Evolutionary conservation across 2,113 vertebrate genomes (phyloP), one percentile per base, ranked within the genome.

Genomic region (Mesocricetus auratus): DNA sequence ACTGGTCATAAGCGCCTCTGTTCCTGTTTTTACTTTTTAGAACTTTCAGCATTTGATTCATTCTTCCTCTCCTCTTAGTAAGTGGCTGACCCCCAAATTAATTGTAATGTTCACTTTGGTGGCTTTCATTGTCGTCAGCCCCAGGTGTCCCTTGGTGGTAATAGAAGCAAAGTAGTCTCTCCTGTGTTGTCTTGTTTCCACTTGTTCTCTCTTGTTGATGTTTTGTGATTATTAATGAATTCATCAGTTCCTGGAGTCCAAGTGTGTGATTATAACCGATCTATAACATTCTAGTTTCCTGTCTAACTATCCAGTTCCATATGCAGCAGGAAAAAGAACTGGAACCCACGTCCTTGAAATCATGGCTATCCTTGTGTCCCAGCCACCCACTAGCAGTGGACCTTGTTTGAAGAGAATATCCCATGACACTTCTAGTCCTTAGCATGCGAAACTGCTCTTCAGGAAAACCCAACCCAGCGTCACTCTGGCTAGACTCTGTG

Each of bases 31-130:
- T 42, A 50, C 47, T 39, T 96, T 73, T 31, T 12, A 90, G 68
- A 64, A 92, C 62, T 31, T 69, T 90, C 11, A 19, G 13, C 71
- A 58, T 75, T 50, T 64, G 16, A 36, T 13, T 81, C 26, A 7
- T 39, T 47, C 36, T 73, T 2, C 82, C 50, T 77, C 56, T 82
- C n/a, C 47, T 64, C 33, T 89, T 89, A 36, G 42, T 69, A 29
- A 71, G 64, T 39, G 62, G 5, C n/a, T 92, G 85, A 87, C 45
- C 45, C 26, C 15, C 31, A 19, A 26, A 31, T 81, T 92, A 53
- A 83, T 83, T 92, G 73, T 88, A 88, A 87, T 87, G 33, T 86
- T 58, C 83, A 53, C 39, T 39, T 86, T 86, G 74, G 83, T 68
- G 31, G 7, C 19, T 36, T 53, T 5, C 19, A 33, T 66, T 83